Base-by-base conservation (phyloP, 2,888 invertebrate species). In the Metacarcinus magister region DNA sequence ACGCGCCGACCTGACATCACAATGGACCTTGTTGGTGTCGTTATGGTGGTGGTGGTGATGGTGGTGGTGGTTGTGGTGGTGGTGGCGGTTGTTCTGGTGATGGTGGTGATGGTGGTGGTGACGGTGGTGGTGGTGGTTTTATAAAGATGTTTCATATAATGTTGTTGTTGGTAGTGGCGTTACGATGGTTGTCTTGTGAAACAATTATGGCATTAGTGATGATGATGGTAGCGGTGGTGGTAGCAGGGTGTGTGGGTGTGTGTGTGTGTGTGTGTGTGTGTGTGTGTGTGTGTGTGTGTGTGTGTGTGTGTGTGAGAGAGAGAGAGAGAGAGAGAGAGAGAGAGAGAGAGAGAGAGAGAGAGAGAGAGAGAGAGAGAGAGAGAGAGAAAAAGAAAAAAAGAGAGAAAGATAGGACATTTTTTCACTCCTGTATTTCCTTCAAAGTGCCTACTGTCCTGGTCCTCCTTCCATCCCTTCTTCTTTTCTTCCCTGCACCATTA, bases 281-380 rank as follows among this genome's bases (percentile, higher is more conserved):
- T 8, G 48, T 48, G 5, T 48, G 48, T 48, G 5, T 8, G 48
- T 48, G 48, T 8, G 46, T 7, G 10, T 16, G 60, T 60, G 60
- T 60, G 5, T 60, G 5, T 16, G 16, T 5, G 10, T 2, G 16
- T 16, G 60, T 13, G 89, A 89, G 89, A 89, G 89, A 89, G 89
- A 32, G 39, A 89, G 89, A 89, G 89, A 89, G 89, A 89, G 89
- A 89, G 89, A 89, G 89, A 89, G 89, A 89, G 89, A 89, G 89
- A 89, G 89, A 89, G 89, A 89, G 89, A 89, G 89, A 39, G 89
- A 89, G 89, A 89, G 89, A 89, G 89, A 89, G 89, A 89, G 89
- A 89, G 89, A 89, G 89, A 89, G 89, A 89, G 39, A 89, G 89
- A 89, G 39, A 89, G 89, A 89, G 39, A 89, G 89, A 89, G 39